A percentile compares a stretch with the other conserved stretches of the same genome.
Conservation (phyloP, 2,113 vertebrate species). For the Taurulus bubalis region DNA sequence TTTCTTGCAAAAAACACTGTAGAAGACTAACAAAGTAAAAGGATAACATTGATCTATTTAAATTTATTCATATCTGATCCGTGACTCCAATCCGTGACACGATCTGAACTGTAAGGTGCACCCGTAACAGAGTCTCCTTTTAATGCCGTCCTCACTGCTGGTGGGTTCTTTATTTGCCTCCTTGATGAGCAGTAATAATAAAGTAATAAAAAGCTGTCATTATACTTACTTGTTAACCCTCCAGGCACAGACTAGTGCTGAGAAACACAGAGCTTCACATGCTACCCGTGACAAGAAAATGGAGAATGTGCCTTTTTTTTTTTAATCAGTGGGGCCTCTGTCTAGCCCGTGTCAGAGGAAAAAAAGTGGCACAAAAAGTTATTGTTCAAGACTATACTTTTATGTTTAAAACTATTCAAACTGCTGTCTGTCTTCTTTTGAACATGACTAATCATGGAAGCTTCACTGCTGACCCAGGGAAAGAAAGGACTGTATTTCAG, state of each 20-base stretch:
- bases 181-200: background rate
- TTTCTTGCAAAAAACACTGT: too few relatives aligned
- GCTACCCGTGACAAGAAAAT: conserved; percentile 53
- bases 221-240: conserved; percentile 47
- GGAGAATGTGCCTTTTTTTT: conserved; percentile 17
- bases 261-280: conserved; percentile 67
- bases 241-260: conserved; percentile 18
- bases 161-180: background rate
- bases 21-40: too few relatives aligned
- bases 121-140: background rate
- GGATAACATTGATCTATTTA: too few relatives aligned
- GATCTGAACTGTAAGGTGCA: background rate
- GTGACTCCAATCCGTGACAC: too few relatives aligned
- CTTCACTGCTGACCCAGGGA: background rate
- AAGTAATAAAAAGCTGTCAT: conserved; percentile 60
- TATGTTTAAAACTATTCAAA: background rate
- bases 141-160: background rate
- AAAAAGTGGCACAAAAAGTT: background rate
- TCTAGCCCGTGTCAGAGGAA: background rate
- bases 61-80: too few relatives aligned
- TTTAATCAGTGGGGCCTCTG: background rate
- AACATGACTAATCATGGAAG: background rate
- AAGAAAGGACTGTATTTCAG: background rate
- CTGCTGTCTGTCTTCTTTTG: background rate
- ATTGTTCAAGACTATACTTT: background rate